These are phyloP conservation scores for Sphenodon punctatus DNA, from an alignment of 2,797 vertebrate genomes.

Conservation along the genomic window DNA sequence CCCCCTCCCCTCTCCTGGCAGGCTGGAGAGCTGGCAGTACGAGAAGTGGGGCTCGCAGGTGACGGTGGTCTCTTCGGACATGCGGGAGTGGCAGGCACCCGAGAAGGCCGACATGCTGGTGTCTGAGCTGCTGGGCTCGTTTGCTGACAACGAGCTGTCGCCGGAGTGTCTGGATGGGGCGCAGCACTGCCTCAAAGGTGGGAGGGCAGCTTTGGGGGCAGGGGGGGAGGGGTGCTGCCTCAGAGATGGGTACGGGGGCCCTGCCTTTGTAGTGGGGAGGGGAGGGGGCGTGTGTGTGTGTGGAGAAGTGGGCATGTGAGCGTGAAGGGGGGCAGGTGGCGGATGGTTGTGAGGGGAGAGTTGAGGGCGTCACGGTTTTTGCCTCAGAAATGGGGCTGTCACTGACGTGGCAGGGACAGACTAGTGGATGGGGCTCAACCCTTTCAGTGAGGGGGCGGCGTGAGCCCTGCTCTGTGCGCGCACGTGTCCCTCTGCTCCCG, in stretches of 20 bases:
- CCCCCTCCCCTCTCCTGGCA: constrained; percentile 27
- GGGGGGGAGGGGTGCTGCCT: neutral
- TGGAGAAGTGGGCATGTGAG: no score
- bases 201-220: neutral
- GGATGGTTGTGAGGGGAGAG: no score
- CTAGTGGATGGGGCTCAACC: neutral
- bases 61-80: constrained; percentile 90
- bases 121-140: constrained; percentile 92
- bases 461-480: no score
- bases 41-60: constrained; percentile 96
- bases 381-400: no score
- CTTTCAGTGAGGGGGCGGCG: neutral
- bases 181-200: constrained; percentile 91
- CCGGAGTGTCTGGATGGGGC: constrained; percentile 94
- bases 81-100: constrained; percentile 90
- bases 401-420: no score
- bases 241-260: neutral
- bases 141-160: constrained; percentile 92
- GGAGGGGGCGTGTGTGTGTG: neutral
- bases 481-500: neutral
- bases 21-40: constrained; percentile 92
- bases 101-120: constrained; percentile 93
- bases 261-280: neutral
- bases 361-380: no score
- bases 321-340: neutral